Conservation (phyloP, 53 echinoderm and acorn worm genomes). For the Astropecten irregularis region DNA sequence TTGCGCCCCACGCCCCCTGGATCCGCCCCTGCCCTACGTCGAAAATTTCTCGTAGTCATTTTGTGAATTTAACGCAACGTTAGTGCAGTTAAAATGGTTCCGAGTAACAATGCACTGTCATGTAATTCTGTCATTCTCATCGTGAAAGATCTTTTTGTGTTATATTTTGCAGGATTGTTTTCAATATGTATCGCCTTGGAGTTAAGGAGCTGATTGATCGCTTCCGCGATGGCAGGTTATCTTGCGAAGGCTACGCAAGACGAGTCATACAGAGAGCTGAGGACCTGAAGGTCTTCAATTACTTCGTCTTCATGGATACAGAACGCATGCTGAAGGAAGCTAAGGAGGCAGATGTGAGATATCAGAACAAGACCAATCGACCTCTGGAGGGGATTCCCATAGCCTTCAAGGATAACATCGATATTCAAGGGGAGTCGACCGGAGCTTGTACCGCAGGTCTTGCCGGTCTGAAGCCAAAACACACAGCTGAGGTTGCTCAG, state of each 20-base stretch:
- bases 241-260: slow-evolving; percentile 29
- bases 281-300: slow-evolving; percentile 49
- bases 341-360: slow-evolving; percentile 49
- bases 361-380: slow-evolving; percentile 36
- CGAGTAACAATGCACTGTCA: too few species aligned
- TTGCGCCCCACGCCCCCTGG: too few species aligned
- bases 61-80: too few species aligned
- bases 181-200: slow-evolving; percentile 25
- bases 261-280: slow-evolving; percentile 27
- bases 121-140: too few species aligned
- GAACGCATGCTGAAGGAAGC: slow-evolving; percentile 25
- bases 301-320: slow-evolving; percentile 47
- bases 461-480: slow-evolving; percentile 39
- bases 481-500: slow-evolving; percentile 27
- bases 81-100: too few species aligned
- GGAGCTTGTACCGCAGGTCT: slow-evolving; percentile 35
- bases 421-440: too few species aligned
- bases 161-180: too few species aligned
- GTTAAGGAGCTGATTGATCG: slow-evolving; percentile 10
- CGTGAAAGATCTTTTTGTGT: too few species aligned
- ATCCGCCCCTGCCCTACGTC: too few species aligned
- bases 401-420: slow-evolving; percentile 48
- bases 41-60: too few species aligned
- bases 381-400: slow-evolving; percentile 32
- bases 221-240: slow-evolving; percentile 12